These are phyloP conservation scores for Aurelia coerulea DNA, from an alignment of 30 jellyfish, hydroid and myxozoan genomes.

Conservation along the genomic window DNA sequence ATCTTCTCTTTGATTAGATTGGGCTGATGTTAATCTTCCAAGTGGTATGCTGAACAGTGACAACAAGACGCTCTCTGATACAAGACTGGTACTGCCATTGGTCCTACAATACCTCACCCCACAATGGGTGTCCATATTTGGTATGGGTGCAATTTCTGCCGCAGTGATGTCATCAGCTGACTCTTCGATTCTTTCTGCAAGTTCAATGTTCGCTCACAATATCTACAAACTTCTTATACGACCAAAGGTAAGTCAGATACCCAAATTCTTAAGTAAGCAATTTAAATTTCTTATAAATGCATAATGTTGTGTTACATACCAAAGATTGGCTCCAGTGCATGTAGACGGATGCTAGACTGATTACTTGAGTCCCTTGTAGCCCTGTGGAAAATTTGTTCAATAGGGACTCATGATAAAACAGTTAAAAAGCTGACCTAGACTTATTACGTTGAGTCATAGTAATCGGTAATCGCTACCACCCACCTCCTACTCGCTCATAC, in stretches of 20 bases:
- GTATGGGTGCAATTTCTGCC: constrained; percentile 94
- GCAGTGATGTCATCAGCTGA: constrained; percentile 98
- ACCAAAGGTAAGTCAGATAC: constrained; percentile 66
- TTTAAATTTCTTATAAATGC: background rate
- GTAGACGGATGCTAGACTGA: too few relatives aligned
- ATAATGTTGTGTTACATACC: background rate
- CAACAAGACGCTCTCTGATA: constrained; percentile 53
- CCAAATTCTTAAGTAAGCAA: background rate
- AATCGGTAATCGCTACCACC: too few relatives aligned
- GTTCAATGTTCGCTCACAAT: constrained; percentile 89
- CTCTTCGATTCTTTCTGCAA: constrained; percentile 88
- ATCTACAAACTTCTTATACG: constrained; percentile 69
- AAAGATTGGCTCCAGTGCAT: too few relatives aligned
- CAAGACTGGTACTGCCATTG: constrained; percentile 81
- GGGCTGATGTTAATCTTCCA: constrained; percentile 34
- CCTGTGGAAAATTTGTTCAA: too few relatives aligned
- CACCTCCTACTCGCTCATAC: too few relatives aligned
- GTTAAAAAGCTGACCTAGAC: too few relatives aligned
- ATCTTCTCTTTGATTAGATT: constrained; percentile 13
- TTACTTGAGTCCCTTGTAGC: too few relatives aligned
- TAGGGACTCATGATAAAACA: too few relatives aligned
- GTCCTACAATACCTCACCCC: constrained; percentile 92
- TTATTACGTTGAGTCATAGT: too few relatives aligned
- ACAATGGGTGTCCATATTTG: constrained; percentile 84
- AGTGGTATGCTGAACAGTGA: constrained; percentile 17